Percentiles rank a stretch among this genome's conserved stretches.
Evolutionary conservation across 2,113 vertebrate genomes (phyloP).

Genomic region (Strigops habroptila): DNA sequence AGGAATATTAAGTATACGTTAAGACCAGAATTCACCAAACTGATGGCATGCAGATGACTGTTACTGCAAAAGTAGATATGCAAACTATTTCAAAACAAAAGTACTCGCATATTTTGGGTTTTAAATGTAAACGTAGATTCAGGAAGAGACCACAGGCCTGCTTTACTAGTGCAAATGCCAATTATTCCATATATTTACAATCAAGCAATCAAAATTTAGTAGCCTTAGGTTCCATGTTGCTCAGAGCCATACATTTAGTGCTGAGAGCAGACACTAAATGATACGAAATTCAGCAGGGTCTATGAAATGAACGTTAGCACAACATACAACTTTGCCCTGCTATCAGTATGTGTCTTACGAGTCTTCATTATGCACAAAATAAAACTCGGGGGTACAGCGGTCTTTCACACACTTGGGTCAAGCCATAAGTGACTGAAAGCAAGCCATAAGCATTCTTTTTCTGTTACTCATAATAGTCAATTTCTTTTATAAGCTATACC

Average conservation of each 20-base stretch:
- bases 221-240: neutral
- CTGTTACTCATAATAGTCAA: neutral
- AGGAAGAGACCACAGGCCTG: neutral
- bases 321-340: neutral
- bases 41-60: neutral
- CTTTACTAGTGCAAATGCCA: neutral
- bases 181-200: neutral
- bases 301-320: neutral
- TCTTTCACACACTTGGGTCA: neutral
- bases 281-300: neutral
- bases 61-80: neutral
- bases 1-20: neutral
- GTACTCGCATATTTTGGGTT: neutral
- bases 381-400: neutral
- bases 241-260: fast-evolving
- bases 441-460: neutral
- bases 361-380: fast-evolving
- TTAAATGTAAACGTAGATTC: neutral
- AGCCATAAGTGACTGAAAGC: neutral
- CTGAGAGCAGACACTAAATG: neutral
- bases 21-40: neutral
- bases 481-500: neutral
- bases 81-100: neutral
- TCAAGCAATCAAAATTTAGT: neutral
- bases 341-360: neutral